Evolutionary conservation across 2,113 vertebrate genomes (phyloP).

Genomic region (Podarcis cretensis): DNA sequence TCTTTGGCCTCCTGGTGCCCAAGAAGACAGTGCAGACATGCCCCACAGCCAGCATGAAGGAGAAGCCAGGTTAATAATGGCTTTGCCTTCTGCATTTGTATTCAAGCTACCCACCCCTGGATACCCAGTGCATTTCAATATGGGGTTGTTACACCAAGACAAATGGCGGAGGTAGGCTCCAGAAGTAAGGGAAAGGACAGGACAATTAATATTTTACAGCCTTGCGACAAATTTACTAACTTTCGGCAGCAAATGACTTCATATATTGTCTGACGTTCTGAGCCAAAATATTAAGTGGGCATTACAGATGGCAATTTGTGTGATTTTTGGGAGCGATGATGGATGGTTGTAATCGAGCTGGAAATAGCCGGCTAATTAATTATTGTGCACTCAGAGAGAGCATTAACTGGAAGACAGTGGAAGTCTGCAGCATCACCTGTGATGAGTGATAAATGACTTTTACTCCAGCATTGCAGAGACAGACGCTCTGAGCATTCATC

Average conservation of each 20-base stretch:
- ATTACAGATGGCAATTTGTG: slow-evolving; percentile 54
- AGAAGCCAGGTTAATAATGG: slow-evolving; percentile 22
- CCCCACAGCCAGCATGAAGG: slow-evolving; percentile 32
- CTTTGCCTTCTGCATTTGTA: slow-evolving; percentile 17
- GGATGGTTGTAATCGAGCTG: slow-evolving; percentile 52
- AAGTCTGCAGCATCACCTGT: slow-evolving; percentile 44
- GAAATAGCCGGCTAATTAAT: slow-evolving; percentile 60
- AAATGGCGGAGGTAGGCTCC: slow-evolving; percentile 4
- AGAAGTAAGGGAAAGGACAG: slow-evolving; percentile 22
- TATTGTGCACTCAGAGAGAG: slow-evolving; percentile 36
- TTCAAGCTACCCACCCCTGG: slow-evolving; percentile 32
- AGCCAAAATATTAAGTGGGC: slow-evolving; percentile 51
- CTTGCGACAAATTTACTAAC: slow-evolving; percentile 34
- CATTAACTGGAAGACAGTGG: slow-evolving; percentile 43
- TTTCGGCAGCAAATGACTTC: slow-evolving; percentile 47
- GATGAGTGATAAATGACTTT: not conserved
- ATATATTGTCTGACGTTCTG: slow-evolving; percentile 44
- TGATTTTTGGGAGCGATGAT: slow-evolving; percentile 50
- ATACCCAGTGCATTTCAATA: slow-evolving; percentile 34
- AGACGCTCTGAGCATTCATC: not conserved
- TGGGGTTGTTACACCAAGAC: not conserved
- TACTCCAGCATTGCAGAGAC: slow-evolving; percentile 26
- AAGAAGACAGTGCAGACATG: slow-evolving; percentile 27
- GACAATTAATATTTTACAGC: slow-evolving; percentile 29
- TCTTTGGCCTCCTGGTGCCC: not conserved